A percentile compares a stretch with the other conserved stretches of the same genome.
Conservation (phyloP, 2,113 vertebrate genomes). For the Mastomys coucha region DNA sequence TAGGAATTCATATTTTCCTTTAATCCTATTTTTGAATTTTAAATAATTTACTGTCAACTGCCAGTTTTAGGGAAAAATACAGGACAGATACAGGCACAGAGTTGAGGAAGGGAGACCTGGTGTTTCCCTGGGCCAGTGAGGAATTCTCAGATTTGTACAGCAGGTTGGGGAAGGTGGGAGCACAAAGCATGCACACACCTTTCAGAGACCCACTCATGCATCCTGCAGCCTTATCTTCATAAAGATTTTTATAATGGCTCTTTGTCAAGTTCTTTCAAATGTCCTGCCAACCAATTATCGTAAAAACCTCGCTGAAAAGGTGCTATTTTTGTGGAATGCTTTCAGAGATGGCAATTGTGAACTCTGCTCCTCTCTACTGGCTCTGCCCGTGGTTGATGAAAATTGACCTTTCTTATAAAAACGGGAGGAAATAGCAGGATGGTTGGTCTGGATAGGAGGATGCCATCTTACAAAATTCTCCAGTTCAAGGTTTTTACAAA, state of each 20-base stretch:
- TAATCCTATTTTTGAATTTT: conserved; percentile 13
- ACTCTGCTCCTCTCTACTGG: not conserved
- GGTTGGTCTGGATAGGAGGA: not conserved
- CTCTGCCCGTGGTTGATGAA: conserved; percentile 5
- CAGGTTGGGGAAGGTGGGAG: not conserved
- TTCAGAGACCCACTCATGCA: not conserved
- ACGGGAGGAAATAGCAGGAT: not conserved
- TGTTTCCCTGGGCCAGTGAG: not conserved
- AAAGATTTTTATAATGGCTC: conserved; percentile 31
- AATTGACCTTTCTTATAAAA: conserved; percentile 47
- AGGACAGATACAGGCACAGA: not conserved
- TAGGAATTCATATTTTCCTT: conserved; percentile 15
- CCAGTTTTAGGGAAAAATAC: not conserved
- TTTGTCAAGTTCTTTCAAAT: conserved; percentile 60
- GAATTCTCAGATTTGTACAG: not conserved
- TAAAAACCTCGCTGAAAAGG: conserved; percentile 14
- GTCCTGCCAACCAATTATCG: conserved; percentile 17
- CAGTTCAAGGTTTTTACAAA: not conserved
- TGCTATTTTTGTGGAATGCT: conserved; percentile 44
- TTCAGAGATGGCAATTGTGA: conserved; percentile 8
- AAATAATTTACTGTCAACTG: not conserved
- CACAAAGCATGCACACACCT: not conserved
- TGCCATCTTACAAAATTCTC: not conserved
- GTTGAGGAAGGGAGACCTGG: not conserved
- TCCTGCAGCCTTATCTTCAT: conserved; percentile 31